Percentiles rank a stretch among this genome's conserved stretches.
phyloP scores from a whole-genome alignment of 2,797 vertebrate genomes.

The Etheostoma perlongum region DNA sequence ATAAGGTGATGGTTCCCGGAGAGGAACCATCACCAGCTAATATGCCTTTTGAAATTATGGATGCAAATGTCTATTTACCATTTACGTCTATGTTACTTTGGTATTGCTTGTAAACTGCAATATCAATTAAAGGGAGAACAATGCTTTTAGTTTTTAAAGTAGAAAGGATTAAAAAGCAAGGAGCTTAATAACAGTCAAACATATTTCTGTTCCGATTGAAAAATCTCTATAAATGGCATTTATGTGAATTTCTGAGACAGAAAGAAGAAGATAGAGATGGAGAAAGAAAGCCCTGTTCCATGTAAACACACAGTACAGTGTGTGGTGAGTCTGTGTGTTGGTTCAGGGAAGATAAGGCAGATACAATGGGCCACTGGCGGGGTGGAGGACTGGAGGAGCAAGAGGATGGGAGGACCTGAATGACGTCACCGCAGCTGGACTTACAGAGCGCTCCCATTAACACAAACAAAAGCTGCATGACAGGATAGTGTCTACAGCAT shows the following conservation, averaged over 20 bases:
- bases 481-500: conserved; percentile 12
- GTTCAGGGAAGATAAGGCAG: conserved; percentile 28
- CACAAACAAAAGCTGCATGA: conserved; percentile 14
- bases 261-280: not conserved
- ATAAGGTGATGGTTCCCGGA: no score
- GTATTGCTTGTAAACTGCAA: conserved; percentile 24
- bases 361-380: conserved; percentile 26
- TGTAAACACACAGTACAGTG: conserved; percentile 26
- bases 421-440: conserved; percentile 54
- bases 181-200: not conserved
- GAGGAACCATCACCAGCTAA: no score
- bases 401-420: conserved; percentile 47
- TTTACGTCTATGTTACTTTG: not conserved
- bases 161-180: no score
- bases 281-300: conserved; percentile 4
- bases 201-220: not conserved
- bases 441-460: conserved; percentile 6
- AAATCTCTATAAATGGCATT: not conserved
- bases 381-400: not conserved
- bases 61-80: not conserved
- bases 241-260: not conserved
- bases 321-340: conserved; percentile 16
- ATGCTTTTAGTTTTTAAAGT: not conserved
- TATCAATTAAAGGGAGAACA: not conserved
- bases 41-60: not conserved